These are phyloP conservation scores for Gallinago paraguaiae DNA, from an alignment of 2,113 vertebrate species.

Conservation along the genomic window DNA sequence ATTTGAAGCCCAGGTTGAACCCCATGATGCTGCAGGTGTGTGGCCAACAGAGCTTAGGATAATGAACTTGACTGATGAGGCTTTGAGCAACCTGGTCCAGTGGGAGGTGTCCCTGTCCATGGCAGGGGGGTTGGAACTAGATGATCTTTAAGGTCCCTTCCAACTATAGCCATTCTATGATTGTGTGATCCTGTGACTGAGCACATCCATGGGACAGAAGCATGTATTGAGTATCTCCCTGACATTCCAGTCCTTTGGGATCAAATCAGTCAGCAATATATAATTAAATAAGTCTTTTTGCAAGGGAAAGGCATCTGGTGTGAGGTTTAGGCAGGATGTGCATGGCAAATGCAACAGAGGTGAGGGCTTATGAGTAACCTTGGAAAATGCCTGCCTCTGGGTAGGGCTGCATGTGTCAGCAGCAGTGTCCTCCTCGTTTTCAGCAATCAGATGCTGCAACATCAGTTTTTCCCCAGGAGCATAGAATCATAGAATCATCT, in stretches of 20 bases:
- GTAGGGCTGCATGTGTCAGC: fast-evolving
- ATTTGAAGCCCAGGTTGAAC: not conserved
- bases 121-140: too few species aligned
- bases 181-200: not conserved
- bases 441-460: not conserved
- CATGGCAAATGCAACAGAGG: not conserved
- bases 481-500: too few species aligned
- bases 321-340: not conserved
- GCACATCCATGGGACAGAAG: fast-evolving
- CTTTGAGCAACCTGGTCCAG: too few species aligned
- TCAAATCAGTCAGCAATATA: not conserved
- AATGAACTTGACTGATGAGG: too few species aligned
- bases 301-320: not conserved
- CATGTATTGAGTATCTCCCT: not conserved
- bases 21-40: not conserved
- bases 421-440: not conserved
- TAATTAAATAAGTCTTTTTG: not conserved
- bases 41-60: not conserved
- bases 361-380: not conserved
- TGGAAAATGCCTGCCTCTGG: not conserved
- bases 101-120: too few species aligned
- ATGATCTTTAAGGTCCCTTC: too few species aligned
- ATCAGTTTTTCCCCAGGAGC: not conserved
- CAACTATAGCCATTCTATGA: too few species aligned
- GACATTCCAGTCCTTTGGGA: not conserved